Evolutionary conservation across 2,113 vertebrate species (phyloP), one percentile per base, ranked within the genome.

Genomic region (Meleagris gallopavo): DNA sequence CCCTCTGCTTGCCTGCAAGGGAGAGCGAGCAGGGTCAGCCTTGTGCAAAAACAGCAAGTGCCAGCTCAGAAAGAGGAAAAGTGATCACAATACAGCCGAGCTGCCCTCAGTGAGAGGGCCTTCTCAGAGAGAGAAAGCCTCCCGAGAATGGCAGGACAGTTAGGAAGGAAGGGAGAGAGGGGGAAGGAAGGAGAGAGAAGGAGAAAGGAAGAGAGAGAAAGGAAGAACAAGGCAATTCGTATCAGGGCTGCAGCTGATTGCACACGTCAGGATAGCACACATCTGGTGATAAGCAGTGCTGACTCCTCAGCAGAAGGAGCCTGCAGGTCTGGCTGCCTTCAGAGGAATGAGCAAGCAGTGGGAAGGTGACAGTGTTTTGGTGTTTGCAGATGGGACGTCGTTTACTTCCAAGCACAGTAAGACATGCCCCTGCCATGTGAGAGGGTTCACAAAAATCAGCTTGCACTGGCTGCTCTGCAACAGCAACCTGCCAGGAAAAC

Each of bases 1-100:
- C 98, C 83, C 98, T 94, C 0, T 97, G 98, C 64, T 98, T 99
- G 70, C 99, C 99, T 99, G 94, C 16, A 15, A 19, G 32, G 5
- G 5, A 75, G 9, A 79, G 67, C 0, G 1, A 55, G 88, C 1
- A 0, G 34, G 0, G 5, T 72, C 48, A 1, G 58, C 50, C 20
- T 17, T 0, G 4, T 0, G 7, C 27, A 4, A 2, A 8, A 32
- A 21, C 76, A 77, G 24, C 57, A 22, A 80, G 87, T 3, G 29
- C 48, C 93, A 73, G 86, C 40, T 38, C 83, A n/a, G 60, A 43
- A 13, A 46, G 17, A 74, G 76, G 62, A 90, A 67, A 38, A 89
- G 73, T 27, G 79, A 46, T 9, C 75, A 67, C 80, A 36, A 3
- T 40, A 41, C 1, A 91, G 94, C 79, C 18, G n/a, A 85, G 67